Evolutionary conservation across 2,888 invertebrate species (phyloP).

Genomic region (Cerceris rybyensis): DNA sequence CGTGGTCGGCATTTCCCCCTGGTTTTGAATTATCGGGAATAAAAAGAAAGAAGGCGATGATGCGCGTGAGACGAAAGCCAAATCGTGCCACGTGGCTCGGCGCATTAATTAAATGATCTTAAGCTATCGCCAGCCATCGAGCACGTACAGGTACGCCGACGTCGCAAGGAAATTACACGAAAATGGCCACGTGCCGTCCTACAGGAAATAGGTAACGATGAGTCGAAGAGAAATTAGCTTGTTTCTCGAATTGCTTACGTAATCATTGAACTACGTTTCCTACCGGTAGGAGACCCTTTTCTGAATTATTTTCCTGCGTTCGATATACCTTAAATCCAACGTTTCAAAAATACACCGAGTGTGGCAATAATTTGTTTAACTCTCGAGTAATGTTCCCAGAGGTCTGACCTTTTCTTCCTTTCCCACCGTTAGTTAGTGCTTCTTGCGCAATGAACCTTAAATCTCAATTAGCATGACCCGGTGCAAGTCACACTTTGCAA

Average conservation of each 20-base stretch:
- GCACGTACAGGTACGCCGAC: constrained; percentile 60
- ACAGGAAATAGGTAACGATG: constrained; percentile 50
- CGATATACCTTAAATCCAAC: too few relatives aligned
- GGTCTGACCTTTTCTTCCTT: constrained; percentile 20
- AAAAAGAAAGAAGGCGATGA: constrained; percentile 55
- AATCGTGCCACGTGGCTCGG: constrained; percentile 72
- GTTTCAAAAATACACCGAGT: too few relatives aligned
- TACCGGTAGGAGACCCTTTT: not conserved
- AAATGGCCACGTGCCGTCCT: constrained; percentile 56
- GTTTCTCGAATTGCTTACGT: constrained; percentile 46
- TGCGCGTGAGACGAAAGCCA: constrained; percentile 70
- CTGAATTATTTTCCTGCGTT: too few relatives aligned
- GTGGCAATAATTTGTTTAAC: too few relatives aligned
- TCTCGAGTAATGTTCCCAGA: not conserved
- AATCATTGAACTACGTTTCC: constrained; percentile 19
- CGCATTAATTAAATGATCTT: constrained; percentile 73
- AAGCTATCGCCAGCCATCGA: constrained; percentile 68
- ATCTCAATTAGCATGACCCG: constrained; percentile 72
- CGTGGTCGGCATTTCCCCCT: constrained; percentile 58
- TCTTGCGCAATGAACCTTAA: constrained; percentile 48
- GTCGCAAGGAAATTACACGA: constrained; percentile 51
- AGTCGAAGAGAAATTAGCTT: constrained; percentile 42
- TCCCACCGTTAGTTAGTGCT: constrained; percentile 9
- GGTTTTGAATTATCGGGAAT: constrained; percentile 55
- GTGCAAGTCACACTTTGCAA: constrained; percentile 65